Percentiles rank a stretch among this genome's conserved stretches.
Evolutionary conservation across 2,113 vertebrate genomes (phyloP).

Genomic region (Willisornis vidua): DNA sequence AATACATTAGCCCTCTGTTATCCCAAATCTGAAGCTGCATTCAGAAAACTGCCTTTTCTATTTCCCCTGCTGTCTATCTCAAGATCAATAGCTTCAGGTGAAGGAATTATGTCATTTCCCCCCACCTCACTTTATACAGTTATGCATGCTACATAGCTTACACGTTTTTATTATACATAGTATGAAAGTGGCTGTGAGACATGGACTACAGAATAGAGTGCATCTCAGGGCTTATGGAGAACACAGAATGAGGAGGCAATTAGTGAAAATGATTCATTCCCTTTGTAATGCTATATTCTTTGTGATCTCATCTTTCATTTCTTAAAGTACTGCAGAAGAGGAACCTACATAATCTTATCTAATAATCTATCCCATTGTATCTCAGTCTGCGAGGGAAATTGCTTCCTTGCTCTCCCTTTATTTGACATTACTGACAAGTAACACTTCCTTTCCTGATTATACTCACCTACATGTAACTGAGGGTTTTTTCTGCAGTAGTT

Average conservation of each 20-base stretch:
- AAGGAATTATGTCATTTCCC: not conserved
- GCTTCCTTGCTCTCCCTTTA: conserved; percentile 30
- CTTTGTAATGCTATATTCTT: not conserved
- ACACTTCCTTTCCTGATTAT: conserved; percentile 53
- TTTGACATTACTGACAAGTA: conserved; percentile 45
- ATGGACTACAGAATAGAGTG: accelerated
- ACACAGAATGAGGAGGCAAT: not conserved
- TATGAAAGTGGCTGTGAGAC: not conserved
- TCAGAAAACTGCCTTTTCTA: not conserved
- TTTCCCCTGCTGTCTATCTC: not conserved
- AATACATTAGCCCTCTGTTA: not conserved
- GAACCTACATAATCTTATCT: conserved; percentile 18
- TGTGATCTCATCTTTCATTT: not conserved
- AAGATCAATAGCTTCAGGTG: not conserved
- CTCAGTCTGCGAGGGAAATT: conserved; percentile 3
- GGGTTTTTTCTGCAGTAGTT: not conserved
- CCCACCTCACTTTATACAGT: not conserved
- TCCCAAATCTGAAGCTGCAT: not conserved
- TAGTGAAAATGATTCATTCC: not conserved
- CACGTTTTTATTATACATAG: not conserved
- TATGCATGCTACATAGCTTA: not conserved
- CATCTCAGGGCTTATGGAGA: not conserved
- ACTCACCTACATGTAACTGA: not conserved
- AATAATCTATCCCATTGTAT: conserved; percentile 10
- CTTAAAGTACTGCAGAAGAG: not conserved